phyloP scores from a whole-genome alignment of 2,888 invertebrate species.

The Coelinius sp. region DNA sequence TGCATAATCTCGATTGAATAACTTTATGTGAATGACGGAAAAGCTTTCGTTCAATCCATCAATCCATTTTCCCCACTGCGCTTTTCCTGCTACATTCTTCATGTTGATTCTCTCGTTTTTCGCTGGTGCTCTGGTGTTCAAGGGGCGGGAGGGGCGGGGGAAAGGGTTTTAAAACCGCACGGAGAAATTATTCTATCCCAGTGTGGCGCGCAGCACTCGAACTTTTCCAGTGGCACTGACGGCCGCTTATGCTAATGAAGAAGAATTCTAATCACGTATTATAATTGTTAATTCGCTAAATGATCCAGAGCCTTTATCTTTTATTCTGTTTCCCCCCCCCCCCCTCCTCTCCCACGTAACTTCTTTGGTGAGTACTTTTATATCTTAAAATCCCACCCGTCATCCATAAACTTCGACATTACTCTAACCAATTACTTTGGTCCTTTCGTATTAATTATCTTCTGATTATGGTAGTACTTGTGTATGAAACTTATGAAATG shows the following conservation, averaged over 20 bases:
- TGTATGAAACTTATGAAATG: conserved; percentile 13
- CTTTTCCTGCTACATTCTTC: conserved; percentile 11
- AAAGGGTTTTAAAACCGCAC: conserved; percentile 27
- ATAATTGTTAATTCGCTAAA: conserved; percentile 69
- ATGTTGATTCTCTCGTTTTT: conserved; percentile 25
- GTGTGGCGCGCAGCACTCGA: conserved; percentile 51
- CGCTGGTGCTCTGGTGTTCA: not conserved
- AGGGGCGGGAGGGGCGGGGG: not conserved
- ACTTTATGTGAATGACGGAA: not conserved
- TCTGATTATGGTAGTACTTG: conserved; percentile 23
- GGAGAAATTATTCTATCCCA: conserved; percentile 55
- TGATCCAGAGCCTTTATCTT: conserved; percentile 56
- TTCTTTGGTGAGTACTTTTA: conserved; percentile 25
- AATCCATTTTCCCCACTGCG: conserved; percentile 8
- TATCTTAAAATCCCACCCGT: conserved; percentile 27
- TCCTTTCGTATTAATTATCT: conserved; percentile 29
- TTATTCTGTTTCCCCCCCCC: conserved; percentile 34
- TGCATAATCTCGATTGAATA: conserved; percentile 1
- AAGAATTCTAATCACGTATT: conserved; percentile 65
- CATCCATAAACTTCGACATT: conserved; percentile 33
- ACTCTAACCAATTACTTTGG: conserved; percentile 4
- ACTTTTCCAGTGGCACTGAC: conserved; percentile 58
- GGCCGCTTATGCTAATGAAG: conserved; percentile 63
- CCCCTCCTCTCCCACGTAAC: conserved; percentile 23
- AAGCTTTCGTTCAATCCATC: conserved; percentile 2